phyloP scores from a whole-genome alignment of 2,888 invertebrate species.

The Adela reaumurella region DNA sequence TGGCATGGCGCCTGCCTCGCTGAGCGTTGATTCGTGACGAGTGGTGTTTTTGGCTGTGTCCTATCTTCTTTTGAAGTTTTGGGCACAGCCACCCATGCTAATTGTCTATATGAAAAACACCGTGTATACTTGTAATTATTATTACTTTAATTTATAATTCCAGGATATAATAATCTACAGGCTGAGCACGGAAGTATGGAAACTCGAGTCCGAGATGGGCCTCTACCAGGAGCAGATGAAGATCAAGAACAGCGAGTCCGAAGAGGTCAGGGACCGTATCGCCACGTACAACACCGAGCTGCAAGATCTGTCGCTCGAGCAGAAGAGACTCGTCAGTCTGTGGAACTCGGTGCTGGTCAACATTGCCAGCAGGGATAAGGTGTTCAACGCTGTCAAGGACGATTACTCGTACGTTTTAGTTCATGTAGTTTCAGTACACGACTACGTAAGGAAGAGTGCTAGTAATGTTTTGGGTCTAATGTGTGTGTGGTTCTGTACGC shows the following conservation, averaged over 20 bases:
- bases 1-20: too few relatives aligned
- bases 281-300: constrained; percentile 70
- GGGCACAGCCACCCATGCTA: too few relatives aligned
- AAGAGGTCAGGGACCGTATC: constrained; percentile 51
- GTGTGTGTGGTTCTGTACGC: too few relatives aligned
- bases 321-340: constrained; percentile 63
- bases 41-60: too few relatives aligned
- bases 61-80: too few relatives aligned
- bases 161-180: constrained; percentile 66
- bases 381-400: constrained; percentile 57
- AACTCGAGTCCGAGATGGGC: constrained; percentile 62
- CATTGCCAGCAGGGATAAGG: constrained; percentile 65
- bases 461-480: too few relatives aligned
- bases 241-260: constrained; percentile 62
- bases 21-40: too few relatives aligned
- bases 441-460: not conserved
- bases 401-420: constrained; percentile 52
- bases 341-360: constrained; percentile 74
- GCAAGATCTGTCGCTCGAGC: constrained; percentile 66
- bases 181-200: constrained; percentile 67
- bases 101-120: too few relatives aligned
- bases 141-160: constrained; percentile 8
- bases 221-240: constrained; percentile 62
- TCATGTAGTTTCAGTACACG: constrained; percentile 4
- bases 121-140: too few relatives aligned